These are phyloP conservation scores for Agrochola circellaris DNA, from an alignment of 2,888 invertebrate genomes.

Conservation along the genomic window DNA sequence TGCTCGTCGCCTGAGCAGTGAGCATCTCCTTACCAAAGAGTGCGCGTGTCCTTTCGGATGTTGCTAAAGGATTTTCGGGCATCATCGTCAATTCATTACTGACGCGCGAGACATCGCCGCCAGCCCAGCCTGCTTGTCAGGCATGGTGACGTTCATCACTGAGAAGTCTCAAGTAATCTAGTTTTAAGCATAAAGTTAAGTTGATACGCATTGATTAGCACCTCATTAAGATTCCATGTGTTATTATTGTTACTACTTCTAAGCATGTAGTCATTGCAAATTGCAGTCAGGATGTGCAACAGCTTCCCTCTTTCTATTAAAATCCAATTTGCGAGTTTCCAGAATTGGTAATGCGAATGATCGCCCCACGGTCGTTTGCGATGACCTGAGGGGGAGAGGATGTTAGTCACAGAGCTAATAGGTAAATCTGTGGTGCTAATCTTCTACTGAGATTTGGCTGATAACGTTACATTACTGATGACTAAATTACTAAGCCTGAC, in stretches of 20 bases:
- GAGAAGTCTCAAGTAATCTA: neutral
- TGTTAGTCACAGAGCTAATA: neutral
- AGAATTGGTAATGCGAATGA: slow-evolving; percentile 36
- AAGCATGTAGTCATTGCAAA: neutral
- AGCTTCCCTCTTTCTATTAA: slow-evolving; percentile 19
- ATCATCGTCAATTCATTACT: neutral
- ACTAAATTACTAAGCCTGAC: neutral
- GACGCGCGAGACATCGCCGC: too few relatives aligned
- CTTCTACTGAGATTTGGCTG: neutral
- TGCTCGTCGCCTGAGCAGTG: too few relatives aligned
- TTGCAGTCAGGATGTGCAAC: slow-evolving; percentile 25
- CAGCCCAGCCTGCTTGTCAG: neutral
- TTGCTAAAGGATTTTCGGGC: neutral
- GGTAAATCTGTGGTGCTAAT: neutral
- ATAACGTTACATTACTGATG: neutral
- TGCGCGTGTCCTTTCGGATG: neutral
- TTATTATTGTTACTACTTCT: neutral
- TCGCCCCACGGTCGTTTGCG: slow-evolving; percentile 17
- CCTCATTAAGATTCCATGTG: neutral
- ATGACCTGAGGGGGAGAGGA: slow-evolving; percentile 10
- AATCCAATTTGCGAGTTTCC: slow-evolving; percentile 39
- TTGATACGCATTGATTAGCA: neutral
- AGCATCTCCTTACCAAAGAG: neutral
- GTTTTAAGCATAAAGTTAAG: neutral
- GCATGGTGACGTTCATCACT: neutral